Percentiles rank a stretch among this genome's conserved stretches.
phyloP scores from a whole-genome alignment of 1,140 invertebrate species.

The Achatina immaculata region DNA sequence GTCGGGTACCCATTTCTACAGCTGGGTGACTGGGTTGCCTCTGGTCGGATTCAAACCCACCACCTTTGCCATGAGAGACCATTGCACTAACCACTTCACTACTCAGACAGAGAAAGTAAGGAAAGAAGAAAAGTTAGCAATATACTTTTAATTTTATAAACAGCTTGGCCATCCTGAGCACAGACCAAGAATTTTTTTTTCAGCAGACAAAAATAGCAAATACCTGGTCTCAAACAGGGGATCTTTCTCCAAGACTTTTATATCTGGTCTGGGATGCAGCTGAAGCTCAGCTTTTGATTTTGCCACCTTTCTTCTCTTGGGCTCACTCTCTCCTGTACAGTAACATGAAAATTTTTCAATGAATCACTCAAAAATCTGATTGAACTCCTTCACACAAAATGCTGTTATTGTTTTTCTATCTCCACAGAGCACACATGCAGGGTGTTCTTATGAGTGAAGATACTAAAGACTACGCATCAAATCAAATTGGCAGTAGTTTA shows the following conservation, averaged over 20 bases:
- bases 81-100: no score
- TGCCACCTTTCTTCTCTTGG: constrained; percentile 37
- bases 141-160: background rate
- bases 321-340: background rate
- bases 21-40: no score
- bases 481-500: background rate
- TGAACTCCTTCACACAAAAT: background rate
- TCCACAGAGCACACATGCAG: background rate
- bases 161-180: background rate
- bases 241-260: constrained; percentile 69
- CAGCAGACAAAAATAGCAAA: background rate
- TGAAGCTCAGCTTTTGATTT: constrained; percentile 38
- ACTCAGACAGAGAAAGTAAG: no score
- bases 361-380: background rate
- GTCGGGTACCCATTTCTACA: no score
- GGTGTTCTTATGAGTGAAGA: background rate
- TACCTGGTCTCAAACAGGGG: constrained; percentile 71
- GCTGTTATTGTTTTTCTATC: background rate
- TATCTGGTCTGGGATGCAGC: constrained; percentile 57
- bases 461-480: background rate
- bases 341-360: background rate
- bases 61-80: no score
- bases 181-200: background rate
- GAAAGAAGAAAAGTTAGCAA: background rate
- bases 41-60: no score